These are phyloP conservation scores for Amphiduros pacificus DNA, from an alignment of 2,888 invertebrate genomes.

Conservation along the genomic window DNA sequence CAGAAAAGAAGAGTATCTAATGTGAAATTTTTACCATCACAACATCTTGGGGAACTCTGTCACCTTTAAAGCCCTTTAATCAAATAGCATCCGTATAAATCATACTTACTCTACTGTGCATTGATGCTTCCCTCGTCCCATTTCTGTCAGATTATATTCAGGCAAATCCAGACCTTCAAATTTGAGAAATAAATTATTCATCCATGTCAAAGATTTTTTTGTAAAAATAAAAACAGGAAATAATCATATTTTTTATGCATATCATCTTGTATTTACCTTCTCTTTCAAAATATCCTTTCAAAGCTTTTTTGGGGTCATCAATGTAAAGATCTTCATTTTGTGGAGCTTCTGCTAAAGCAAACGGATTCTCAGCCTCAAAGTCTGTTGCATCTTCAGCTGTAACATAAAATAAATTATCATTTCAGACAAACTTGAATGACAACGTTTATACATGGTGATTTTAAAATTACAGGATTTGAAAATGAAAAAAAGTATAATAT, in stretches of 20 bases:
- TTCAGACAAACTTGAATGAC: not conserved
- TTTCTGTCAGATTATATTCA: conserved; percentile 84
- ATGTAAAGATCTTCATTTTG: conserved; percentile 83
- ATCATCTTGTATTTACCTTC: conserved; percentile 69
- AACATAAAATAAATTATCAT: not conserved
- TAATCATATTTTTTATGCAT: too few relatives aligned
- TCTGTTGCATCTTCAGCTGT: conserved; percentile 30
- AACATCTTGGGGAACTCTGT: too few relatives aligned
- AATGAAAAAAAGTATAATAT: too few relatives aligned
- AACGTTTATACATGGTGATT: not conserved
- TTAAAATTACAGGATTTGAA: not conserved
- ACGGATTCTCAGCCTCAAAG: conserved; percentile 50
- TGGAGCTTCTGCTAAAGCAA: conserved; percentile 35
- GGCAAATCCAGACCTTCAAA: conserved; percentile 73
- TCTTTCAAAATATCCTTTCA: conserved; percentile 91
- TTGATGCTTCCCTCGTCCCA: conserved; percentile 76
- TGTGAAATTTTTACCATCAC: too few relatives aligned
- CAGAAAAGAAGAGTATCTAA: too few relatives aligned
- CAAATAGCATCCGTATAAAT: too few relatives aligned
- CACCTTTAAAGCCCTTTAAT: too few relatives aligned
- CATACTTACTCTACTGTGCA: conserved; percentile 69
- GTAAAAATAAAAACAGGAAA: too few relatives aligned
- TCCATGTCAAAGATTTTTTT: too few relatives aligned
- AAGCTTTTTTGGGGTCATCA: conserved; percentile 92
- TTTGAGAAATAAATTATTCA: too few relatives aligned